Evolutionary conservation across 2,888 invertebrate species (phyloP), one percentile per base, ranked within the genome.

Genomic region (Agrochola lota): DNA sequence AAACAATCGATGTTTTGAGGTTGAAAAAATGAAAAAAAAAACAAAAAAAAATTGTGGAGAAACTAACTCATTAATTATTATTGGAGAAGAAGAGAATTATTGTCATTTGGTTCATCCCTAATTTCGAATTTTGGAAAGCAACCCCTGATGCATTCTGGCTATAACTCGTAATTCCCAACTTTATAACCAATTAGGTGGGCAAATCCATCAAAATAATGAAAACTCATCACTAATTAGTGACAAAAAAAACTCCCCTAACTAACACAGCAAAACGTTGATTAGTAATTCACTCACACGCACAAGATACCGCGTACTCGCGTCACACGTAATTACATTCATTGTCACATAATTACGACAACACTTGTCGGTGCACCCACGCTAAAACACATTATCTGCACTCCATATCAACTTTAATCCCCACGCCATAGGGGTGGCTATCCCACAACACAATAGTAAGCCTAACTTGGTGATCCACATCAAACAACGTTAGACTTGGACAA

Each of bases 331-430:
- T 94, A 95, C 95, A 93, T 94, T 95, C 94, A 96, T 96, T 96
- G 95, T 95, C 95, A 94, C 93, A 92, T 95, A 95, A 96, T 96
- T 95, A 95, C 94, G 90, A 85, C 92, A 94, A 94, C 95, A 95
- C 94, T 95, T 94, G 94, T 95, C 93, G 92, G 90, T 94, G 95
- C 94, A 94, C 94, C 95, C 94, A 95, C 94, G 93, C 94, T 90
- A 84, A 85, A 82, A 81, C 85, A 80, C 86, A 80, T 87, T 85
- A 89, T 89, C 85, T 90, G 85, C 89, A 87, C 83, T 78, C 77
- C 72, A 85, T 85, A 77, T 85, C 81, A 82, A 88, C 92, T 90
- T 90, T 91, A 91, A 85, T 82, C 40, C 78, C 49, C 69, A 71
- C 70, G 77, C 35, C 72, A 87, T 91, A 92, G 88, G 89, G 88